Conservation (phyloP, 2,797 vertebrate species). For the Pantherophis alleghaniensis region DNA sequence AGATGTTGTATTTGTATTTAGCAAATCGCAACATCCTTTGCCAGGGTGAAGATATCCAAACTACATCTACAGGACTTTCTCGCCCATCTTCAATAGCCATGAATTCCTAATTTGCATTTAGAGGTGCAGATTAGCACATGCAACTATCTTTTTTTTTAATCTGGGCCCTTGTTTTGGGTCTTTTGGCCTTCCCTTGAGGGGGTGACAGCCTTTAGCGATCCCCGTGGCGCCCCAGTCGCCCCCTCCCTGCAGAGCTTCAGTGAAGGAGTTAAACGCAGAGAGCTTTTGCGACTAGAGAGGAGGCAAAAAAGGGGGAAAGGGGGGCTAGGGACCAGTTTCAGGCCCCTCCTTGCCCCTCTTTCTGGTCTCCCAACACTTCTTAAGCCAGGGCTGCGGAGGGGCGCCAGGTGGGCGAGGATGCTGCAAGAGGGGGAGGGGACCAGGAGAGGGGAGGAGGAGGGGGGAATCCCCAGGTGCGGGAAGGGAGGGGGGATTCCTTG, state of each 20-base stretch:
- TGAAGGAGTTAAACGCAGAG: too few species aligned
- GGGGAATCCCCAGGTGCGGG: neutral
- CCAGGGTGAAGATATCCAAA: neutral
- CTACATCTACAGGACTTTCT: neutral
- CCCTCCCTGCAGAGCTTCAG: neutral
- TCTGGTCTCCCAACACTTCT: rapidly evolving
- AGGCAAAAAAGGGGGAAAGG: neutral
- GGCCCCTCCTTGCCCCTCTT: neutral
- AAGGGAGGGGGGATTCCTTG: neutral
- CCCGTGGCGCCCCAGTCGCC: too few species aligned
- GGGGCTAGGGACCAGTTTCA: too few species aligned
- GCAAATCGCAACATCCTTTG: neutral
- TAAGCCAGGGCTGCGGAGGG: neutral
- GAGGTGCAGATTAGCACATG: neutral
- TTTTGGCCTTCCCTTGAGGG: too few species aligned
- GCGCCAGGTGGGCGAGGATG: too few species aligned
- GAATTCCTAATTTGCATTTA: neutral
- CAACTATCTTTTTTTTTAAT: neutral
- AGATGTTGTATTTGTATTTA: neutral
- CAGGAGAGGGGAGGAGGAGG: too few species aligned
- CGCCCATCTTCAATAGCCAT: neutral
- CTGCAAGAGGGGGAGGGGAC: neutral
- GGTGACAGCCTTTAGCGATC: too few species aligned
- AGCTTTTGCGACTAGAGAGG: neutral
- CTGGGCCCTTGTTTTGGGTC: too few species aligned